A percentile compares a stretch with the other conserved stretches of the same genome.
Conservation (phyloP, 2,797 vertebrate genomes). For the Enteromius mattozi region DNA sequence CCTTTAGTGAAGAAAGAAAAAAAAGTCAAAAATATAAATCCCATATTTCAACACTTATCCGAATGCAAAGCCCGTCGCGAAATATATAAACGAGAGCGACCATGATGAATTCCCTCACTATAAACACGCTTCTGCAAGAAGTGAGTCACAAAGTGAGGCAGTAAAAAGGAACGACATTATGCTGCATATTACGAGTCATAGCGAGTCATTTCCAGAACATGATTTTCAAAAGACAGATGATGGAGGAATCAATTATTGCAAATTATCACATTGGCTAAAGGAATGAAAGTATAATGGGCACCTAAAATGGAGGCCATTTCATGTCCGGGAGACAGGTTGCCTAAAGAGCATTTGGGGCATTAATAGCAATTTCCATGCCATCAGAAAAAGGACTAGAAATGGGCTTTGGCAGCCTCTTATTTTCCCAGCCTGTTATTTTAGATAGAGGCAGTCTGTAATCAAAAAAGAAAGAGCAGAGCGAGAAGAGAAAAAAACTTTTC, state of each 20-base stretch:
- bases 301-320: conserved; percentile 85
- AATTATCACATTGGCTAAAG: conserved; percentile 86
- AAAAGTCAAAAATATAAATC: neutral
- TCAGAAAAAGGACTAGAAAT: conserved; percentile 82
- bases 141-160: conserved; percentile 48
- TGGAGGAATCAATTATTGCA: conserved; percentile 87
- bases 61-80: neutral
- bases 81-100: neutral
- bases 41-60: neutral
- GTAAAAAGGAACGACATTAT: conserved; percentile 66
- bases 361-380: conserved; percentile 95
- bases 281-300: conserved; percentile 80
- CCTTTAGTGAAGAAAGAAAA: conserved; percentile 74
- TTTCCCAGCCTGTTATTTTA: conserved; percentile 98
- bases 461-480: conserved; percentile 76
- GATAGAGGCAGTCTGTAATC: conserved; percentile 94
- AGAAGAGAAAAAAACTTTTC: conserved; percentile 80
- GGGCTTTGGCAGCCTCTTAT: conserved; percentile 80
- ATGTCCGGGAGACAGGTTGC: conserved; percentile 87
- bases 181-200: conserved; percentile 63
- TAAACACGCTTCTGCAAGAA: conserved; percentile 33
- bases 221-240: conserved; percentile 76
- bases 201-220: conserved; percentile 70
- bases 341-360: conserved; percentile 95
- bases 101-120: conserved; percentile 11